phyloP scores from a whole-genome alignment of 2,113 vertebrate genomes.

The Globicephala melas region DNA sequence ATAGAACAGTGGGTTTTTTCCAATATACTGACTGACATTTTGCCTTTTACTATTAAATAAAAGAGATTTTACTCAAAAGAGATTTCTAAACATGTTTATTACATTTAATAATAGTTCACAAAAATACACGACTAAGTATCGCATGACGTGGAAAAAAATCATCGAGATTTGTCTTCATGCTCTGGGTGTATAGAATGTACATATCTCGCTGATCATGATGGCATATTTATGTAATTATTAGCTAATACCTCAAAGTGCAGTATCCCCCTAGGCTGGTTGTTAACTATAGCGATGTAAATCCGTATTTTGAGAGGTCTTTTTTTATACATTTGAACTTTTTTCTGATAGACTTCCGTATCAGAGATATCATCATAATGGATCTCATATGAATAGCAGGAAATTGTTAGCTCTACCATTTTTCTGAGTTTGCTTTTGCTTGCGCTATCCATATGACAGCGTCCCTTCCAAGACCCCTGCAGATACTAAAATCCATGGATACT shows the following conservation, averaged over 20 bases:
- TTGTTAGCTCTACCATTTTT: background rate
- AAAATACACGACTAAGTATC: background rate
- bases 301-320: background rate
- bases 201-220: background rate
- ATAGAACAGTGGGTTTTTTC: background rate
- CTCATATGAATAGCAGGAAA: background rate
- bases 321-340: background rate
- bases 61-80: background rate
- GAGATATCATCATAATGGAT: background rate
- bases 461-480: too few relatives aligned
- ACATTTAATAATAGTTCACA: background rate
- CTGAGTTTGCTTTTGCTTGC: too few relatives aligned
- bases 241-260: background rate
- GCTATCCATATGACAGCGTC: too few relatives aligned
- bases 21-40: background rate
- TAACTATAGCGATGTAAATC: background rate
- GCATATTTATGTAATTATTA: background rate
- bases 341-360: background rate
- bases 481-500: too few relatives aligned
- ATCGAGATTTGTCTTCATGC: background rate
- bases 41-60: background rate
- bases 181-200: background rate
- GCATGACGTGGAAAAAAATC: background rate
- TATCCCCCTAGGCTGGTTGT: background rate
- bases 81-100: background rate